Evolutionary conservation across 2,113 vertebrate species (phyloP).

Genomic region (Petrocephalus zakoni): DNA sequence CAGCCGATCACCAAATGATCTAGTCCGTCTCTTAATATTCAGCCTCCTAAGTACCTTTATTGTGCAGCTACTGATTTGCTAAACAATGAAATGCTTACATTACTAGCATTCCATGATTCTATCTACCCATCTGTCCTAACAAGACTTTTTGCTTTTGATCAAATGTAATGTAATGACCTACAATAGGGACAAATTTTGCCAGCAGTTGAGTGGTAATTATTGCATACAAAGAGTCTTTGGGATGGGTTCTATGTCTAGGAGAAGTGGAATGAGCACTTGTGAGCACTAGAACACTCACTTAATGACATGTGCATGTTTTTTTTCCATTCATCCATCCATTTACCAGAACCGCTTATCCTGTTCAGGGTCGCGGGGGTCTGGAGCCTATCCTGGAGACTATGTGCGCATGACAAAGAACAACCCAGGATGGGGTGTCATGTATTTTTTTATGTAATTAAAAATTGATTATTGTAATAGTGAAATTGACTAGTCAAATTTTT

Average conservation of each 20-base stretch:
- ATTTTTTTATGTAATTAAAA: not conserved
- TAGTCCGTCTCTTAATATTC: not conserved
- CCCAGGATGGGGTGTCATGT: too few relatives aligned
- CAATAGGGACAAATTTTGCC: not conserved
- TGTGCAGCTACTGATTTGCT: not conserved
- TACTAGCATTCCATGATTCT: not conserved
- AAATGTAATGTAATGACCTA: not conserved
- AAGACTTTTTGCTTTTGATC: not conserved
- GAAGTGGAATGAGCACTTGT: not conserved
- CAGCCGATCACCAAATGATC: not conserved
- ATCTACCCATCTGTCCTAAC: not conserved
- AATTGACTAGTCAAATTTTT: not conserved
- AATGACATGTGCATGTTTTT: not conserved
- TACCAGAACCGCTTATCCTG: too few relatives aligned
- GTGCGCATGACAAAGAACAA: too few relatives aligned
- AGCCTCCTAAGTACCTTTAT: not conserved
- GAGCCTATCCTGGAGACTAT: too few relatives aligned
- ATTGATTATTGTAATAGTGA: not conserved
- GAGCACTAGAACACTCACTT: not conserved
- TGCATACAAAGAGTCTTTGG: not conserved
- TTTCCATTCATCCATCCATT: too few relatives aligned
- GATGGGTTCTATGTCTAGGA: not conserved
- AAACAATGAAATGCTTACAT: not conserved
- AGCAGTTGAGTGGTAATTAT: not conserved
- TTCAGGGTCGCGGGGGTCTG: too few relatives aligned